Evolutionary conservation across 2,888 invertebrate genomes (phyloP).

Genomic region (Melanotus villosus): DNA sequence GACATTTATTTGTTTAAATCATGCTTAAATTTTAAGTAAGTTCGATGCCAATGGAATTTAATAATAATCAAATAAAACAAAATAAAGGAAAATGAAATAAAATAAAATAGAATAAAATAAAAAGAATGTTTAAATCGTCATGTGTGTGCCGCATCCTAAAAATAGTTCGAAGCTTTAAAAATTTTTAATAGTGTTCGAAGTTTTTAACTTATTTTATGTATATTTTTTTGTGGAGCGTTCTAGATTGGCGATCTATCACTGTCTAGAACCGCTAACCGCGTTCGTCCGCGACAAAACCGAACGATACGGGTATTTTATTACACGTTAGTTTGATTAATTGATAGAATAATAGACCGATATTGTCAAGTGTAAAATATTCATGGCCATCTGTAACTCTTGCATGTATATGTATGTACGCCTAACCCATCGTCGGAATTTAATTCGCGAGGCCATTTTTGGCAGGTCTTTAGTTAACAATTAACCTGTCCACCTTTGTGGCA

Average conservation of each 20-base stretch:
- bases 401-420: slow-evolving; percentile 23
- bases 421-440: slow-evolving; percentile 37
- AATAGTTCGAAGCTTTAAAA: neutral
- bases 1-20: too few species aligned
- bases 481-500: slow-evolving; percentile 5
- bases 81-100: too few species aligned
- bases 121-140: too few species aligned
- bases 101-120: too few species aligned
- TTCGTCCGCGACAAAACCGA: slow-evolving; percentile 42
- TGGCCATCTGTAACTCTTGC: slow-evolving; percentile 39
- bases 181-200: slow-evolving; percentile 23
- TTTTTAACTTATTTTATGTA: slow-evolving; percentile 29
- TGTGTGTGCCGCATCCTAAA: slow-evolving; percentile 14
- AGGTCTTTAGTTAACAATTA: slow-evolving; percentile 33
- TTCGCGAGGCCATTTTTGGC: slow-evolving; percentile 31
- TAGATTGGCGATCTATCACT: slow-evolving; percentile 46
- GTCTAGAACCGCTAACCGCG: slow-evolving; percentile 45
- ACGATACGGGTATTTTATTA: slow-evolving; percentile 48
- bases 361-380: slow-evolving; percentile 48
- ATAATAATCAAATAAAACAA: too few species aligned
- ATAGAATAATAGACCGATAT: slow-evolving; percentile 46
- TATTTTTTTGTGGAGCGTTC: slow-evolving; percentile 27
- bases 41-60: too few species aligned
- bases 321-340: slow-evolving; percentile 48
- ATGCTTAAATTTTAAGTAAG: too few species aligned